Evolutionary conservation across 2,888 invertebrate species (phyloP).

Genomic region (Pyrocoelia pectoralis): DNA sequence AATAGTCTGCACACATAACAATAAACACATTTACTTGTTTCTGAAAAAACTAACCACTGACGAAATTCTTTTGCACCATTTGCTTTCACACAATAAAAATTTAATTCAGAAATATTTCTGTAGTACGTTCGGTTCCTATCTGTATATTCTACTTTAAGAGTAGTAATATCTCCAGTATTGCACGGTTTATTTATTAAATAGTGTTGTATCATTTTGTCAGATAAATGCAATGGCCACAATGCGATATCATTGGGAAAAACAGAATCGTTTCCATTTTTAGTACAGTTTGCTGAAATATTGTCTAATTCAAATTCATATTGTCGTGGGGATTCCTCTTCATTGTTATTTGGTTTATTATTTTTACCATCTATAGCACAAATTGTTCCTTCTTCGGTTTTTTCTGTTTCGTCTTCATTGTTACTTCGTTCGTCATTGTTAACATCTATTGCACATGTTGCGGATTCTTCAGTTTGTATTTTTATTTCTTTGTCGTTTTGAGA

Average conservation of each 20-base stretch:
- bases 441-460: too few relatives aligned
- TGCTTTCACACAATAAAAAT: slow-evolving; percentile 9
- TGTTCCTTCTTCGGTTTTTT: too few relatives aligned
- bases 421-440: too few relatives aligned
- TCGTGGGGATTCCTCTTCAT: too few relatives aligned
- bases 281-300: too few relatives aligned
- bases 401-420: too few relatives aligned
- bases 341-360: too few relatives aligned
- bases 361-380: too few relatives aligned
- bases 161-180: not conserved
- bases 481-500: too few relatives aligned
- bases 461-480: too few relatives aligned
- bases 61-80: slow-evolving; percentile 4
- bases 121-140: not conserved
- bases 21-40: not conserved
- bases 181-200: slow-evolving; percentile 7
- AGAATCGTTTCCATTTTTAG: too few relatives aligned
- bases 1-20: slow-evolving; percentile 3
- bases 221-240: not conserved
- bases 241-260: not conserved
- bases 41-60: not conserved
- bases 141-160: not conserved
- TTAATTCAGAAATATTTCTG: not conserved
- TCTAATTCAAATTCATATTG: too few relatives aligned
- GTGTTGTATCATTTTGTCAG: not conserved